These are phyloP conservation scores for Agapornis canus DNA, from an alignment of 2,797 vertebrate genomes.

Conservation along the genomic window DNA sequence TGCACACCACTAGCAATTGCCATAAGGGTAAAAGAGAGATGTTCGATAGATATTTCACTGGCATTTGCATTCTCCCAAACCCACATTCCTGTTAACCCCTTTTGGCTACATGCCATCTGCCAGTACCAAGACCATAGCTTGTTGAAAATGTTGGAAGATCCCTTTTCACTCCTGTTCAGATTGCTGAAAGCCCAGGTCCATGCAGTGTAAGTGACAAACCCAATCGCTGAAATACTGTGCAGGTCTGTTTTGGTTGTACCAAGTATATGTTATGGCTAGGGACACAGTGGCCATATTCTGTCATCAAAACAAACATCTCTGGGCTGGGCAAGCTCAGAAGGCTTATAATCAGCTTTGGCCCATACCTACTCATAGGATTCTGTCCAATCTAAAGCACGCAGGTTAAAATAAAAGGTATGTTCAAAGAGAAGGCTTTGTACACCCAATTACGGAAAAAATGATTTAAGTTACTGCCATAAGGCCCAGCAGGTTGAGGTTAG, in stretches of 20 bases:
- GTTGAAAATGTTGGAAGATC: accelerated
- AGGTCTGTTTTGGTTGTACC: background rate
- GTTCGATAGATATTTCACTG: background rate
- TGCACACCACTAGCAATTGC: accelerated
- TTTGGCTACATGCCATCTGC: background rate
- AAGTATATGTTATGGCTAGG: background rate
- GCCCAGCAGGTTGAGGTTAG: background rate
- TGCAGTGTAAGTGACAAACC: background rate
- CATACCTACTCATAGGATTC: background rate
- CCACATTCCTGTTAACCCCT: background rate
- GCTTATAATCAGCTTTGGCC: background rate
- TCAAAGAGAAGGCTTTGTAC: background rate
- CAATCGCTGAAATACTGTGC: accelerated
- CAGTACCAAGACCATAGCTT: background rate
- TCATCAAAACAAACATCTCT: background rate
- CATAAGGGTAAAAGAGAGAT: background rate
- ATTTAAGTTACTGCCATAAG: background rate
- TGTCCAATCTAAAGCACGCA: background rate
- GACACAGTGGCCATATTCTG: background rate
- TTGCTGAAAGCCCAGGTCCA: background rate
- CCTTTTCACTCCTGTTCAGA: background rate
- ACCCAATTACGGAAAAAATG: background rate
- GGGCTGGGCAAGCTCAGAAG: background rate
- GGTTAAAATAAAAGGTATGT: background rate
- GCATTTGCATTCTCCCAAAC: background rate